Evolutionary conservation across 1,140 invertebrate genomes (phyloP).

Genomic region (Plutomurus gul): DNA sequence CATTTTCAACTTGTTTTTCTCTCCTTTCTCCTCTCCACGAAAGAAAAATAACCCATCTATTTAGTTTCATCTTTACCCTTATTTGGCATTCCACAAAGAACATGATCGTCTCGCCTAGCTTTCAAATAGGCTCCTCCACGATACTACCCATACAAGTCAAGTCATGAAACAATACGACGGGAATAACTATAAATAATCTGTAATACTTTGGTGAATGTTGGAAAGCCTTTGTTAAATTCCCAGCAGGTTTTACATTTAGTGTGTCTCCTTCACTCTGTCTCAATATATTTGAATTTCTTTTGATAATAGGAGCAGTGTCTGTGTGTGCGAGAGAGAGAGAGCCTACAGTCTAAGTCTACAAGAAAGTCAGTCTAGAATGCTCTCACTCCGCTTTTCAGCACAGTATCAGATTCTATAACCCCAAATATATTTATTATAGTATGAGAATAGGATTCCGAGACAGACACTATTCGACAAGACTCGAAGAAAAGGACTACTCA

Average conservation of each 20-base stretch:
- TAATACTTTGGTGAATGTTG: neutral
- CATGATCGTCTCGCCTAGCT: neutral
- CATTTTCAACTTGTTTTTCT: slow-evolving; percentile 20
- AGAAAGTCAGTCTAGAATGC: no score
- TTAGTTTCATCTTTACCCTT: slow-evolving; percentile 16
- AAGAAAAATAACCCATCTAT: slow-evolving; percentile 23
- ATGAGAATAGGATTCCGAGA: no score
- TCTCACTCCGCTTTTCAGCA: no score
- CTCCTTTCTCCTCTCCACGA: neutral
- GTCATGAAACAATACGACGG: slow-evolving; percentile 14
- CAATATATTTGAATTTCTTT: neutral
- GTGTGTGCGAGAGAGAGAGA: no score
- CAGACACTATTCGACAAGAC: no score
- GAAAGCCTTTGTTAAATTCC: neutral
- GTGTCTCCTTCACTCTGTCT: neutral
- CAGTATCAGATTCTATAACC: no score
- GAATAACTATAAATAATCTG: slow-evolving; percentile 22
- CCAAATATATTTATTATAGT: no score
- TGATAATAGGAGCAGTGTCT: neutral
- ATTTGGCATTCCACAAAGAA: slow-evolving; percentile 9
- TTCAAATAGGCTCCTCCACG: neutral
- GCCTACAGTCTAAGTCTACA: no score
- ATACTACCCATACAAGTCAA: neutral
- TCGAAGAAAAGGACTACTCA: no score
- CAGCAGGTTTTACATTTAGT: slow-evolving; percentile 3